phyloP scores from a whole-genome alignment of 35 echinoderm and acorn worm species.

The Patiria miniata region DNA sequence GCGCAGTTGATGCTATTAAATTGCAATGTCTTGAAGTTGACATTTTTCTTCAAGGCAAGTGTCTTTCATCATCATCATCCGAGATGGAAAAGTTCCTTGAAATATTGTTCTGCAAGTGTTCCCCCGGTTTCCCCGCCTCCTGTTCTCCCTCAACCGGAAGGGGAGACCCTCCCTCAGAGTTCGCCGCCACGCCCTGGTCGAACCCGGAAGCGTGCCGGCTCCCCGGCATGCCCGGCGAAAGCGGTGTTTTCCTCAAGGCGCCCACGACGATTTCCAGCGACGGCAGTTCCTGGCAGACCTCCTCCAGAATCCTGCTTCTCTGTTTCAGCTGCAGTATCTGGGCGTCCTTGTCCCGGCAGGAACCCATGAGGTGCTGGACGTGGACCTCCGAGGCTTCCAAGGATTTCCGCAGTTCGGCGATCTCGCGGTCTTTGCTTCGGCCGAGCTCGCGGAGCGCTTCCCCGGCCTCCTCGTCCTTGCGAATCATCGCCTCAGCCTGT shows the following conservation, averaged over 20 bases:
- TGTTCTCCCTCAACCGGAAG: too few relatives aligned
- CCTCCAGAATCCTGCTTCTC: slow-evolving; percentile 44
- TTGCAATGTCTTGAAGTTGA: too few relatives aligned
- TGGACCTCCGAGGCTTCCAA: slow-evolving; percentile 53
- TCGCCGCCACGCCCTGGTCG: not conserved
- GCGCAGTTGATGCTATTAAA: too few relatives aligned
- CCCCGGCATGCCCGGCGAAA: not conserved
- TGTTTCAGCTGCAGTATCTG: slow-evolving; percentile 28
- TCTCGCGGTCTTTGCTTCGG: slow-evolving; percentile 57
- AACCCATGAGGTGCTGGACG: slow-evolving; percentile 37
- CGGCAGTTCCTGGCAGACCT: slow-evolving; percentile 44
- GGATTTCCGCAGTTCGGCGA: slow-evolving; percentile 46
- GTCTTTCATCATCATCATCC: slow-evolving; percentile 49
- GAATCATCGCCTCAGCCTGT: slow-evolving; percentile 75
- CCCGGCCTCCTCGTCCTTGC: slow-evolving; percentile 56
- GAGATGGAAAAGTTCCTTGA: slow-evolving; percentile 59
- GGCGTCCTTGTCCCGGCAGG: slow-evolving; percentile 51
- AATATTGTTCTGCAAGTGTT: not conserved
- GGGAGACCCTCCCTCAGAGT: too few relatives aligned
- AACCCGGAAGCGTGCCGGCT: not conserved
- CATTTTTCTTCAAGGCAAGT: not conserved
- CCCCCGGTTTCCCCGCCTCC: not conserved
- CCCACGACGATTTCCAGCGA: slow-evolving; percentile 36
- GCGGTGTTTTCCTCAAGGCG: slow-evolving; percentile 8
- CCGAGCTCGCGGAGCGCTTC: slow-evolving; percentile 21